Base-by-base conservation (phyloP, 2,797 vertebrate species). In the Acridotheres tristis region DNA sequence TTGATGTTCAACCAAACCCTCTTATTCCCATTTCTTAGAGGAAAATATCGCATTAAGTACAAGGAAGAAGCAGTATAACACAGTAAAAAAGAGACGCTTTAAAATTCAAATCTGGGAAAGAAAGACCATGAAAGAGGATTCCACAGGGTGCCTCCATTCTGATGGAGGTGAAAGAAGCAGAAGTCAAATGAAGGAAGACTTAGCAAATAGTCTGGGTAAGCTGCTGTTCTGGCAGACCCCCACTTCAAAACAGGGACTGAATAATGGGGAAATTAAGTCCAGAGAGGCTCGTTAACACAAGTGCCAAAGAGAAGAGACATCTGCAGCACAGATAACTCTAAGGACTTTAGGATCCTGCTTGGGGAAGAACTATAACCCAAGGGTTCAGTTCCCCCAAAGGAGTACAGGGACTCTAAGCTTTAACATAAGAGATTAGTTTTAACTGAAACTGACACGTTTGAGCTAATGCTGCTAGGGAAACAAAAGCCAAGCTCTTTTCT, bases 221-320 rank as follows among this genome's bases (percentile, higher is more conserved):
- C 76, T 59, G 74, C 42, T 90, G 36, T 76, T 90, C 85, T 81
- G 48, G 74, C 53, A 95, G 50, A 69, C 26, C 65, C 48, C 19
- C 27, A 53, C 42, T 93, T 92, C 73, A 93, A 85, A 86, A 75
- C 16, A 89, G 68, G 83, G 53, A 84, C 5, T 85, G 87, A 83
- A 87, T 90, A 92, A 88, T 18, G 50, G 81, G 81, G 36, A 93
- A 73, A 84, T 51, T 42, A 91, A 93, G 71, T 89, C 93, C 90
- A 93, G 79, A 88, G 92, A 93, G 95, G 92, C 92, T 97, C 84
- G 32, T 95, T 97, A 96, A 75, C 62, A 62, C 45, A 73, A 76
- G 78, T 32, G 93, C 68, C 67, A 89, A 91, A 88, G 67, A 85
- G 68, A 85, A 79, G 85, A 95, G 69, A 84, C 89, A 96, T 86